These are phyloP conservation scores for Stenichneumon culpator DNA, from an alignment of 2,888 invertebrate species.

Conservation along the genomic window DNA sequence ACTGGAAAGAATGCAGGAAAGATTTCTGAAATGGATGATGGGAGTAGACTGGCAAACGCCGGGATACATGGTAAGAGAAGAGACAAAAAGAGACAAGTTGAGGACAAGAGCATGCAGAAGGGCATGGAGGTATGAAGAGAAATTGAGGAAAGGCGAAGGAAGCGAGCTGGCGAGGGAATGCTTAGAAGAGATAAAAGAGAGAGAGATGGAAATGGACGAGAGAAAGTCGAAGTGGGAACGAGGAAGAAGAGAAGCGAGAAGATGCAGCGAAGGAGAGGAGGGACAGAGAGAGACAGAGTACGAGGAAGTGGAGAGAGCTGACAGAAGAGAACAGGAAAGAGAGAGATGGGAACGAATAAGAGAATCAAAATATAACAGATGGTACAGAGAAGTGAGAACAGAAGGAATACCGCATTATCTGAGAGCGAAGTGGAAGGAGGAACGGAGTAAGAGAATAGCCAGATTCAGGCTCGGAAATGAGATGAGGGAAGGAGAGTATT, in stretches of 20 bases:
- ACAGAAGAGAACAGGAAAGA: slow-evolving; percentile 4
- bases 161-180: background rate
- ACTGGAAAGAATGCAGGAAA: no score
- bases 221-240: background rate
- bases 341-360: background rate
- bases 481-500: background rate
- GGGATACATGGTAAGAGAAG: no score
- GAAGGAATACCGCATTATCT: background rate
- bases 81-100: no score
- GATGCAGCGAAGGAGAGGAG: background rate
- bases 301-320: background rate
- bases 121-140: background rate
- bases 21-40: no score
- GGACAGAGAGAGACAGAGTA: background rate
- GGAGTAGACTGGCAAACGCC: no score
- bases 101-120: background rate
- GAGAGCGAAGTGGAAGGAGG: no score
- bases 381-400: background rate
- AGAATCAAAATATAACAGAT: slow-evolving; percentile 36
- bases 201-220: background rate
- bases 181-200: background rate
- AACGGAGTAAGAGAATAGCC: no score
- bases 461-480: background rate
- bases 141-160: background rate
- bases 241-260: background rate